Evolutionary conservation across 2,797 vertebrate species (phyloP).

Genomic region (Acanthornis magna): DNA sequence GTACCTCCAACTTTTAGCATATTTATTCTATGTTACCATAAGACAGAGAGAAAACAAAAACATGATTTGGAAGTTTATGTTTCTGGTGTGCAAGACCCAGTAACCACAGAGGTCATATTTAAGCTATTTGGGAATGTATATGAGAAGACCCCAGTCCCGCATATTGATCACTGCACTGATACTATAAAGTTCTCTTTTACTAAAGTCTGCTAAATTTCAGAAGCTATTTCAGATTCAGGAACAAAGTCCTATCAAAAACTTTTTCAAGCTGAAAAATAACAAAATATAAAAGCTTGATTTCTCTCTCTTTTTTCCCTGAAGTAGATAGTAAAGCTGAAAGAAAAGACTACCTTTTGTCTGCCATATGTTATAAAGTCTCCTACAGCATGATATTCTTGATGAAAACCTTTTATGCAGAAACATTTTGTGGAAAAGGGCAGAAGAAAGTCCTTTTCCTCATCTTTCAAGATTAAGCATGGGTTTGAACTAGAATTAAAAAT

Average conservation of each 20-base stretch:
- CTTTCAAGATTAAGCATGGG: background rate
- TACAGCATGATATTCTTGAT: background rate
- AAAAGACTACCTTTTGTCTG: background rate
- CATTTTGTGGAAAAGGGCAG: background rate
- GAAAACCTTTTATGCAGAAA: background rate
- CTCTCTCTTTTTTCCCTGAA: background rate
- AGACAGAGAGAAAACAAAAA: background rate
- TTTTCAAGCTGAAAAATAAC: background rate
- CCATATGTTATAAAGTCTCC: background rate
- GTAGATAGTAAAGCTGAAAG: background rate
- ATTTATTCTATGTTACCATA: background rate
- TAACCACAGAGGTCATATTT: background rate
- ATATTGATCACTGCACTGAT: background rate
- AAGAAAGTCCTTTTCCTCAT: background rate
- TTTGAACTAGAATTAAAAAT: slow-evolving; percentile 7
- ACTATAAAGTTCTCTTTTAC: background rate
- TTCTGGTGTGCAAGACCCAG: background rate
- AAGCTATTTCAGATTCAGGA: background rate
- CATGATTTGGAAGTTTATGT: background rate
- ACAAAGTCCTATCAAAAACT: background rate
- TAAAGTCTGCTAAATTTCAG: background rate
- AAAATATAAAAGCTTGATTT: background rate
- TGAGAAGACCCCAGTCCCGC: background rate
- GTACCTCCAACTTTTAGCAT: background rate
- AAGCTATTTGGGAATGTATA: background rate